Evolutionary conservation across 2,113 vertebrate species (phyloP), one percentile per base, ranked within the genome.

Genomic region (Fulica atra): DNA sequence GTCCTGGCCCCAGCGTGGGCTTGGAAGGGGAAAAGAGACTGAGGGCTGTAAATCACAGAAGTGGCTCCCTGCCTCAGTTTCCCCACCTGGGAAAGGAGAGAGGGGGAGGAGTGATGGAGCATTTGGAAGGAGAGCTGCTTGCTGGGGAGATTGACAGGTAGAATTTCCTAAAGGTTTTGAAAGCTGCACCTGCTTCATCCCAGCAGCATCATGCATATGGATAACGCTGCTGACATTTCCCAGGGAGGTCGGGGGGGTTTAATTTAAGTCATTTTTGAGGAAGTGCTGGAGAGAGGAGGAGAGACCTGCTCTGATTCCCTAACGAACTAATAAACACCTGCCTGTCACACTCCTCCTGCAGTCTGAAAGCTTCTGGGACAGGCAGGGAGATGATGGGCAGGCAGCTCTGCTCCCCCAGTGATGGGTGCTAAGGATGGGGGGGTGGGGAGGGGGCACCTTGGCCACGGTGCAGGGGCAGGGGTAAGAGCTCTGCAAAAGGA

Each of bases 401-500:
- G 19, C 7, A 46, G 57, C 35, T n/a, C 60, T 4, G 50, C 7
- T 2, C 21, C 5, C 59, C 46, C 5, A 1, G 35, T 0, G 16
- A 9, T 6, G n/a, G 76, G 28, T 0, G 7, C 81, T 4, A 53
- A 14, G 85, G 15, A 14, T 0, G 10, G 68, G 44, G 42, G 42
- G 15, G 44, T 33, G 29, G 10, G 68, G 44, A 16, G 42, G 15
- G 44, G 36, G 29, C 29, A 3, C 13, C 65, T 26, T 36, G 4
- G 2, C 33, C 7, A 5, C 1, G 12, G 76, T n/a, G n/a, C n/a
- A n/a, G n/a, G n/a, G 16, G 79, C 24, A 26, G 68, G 40, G 26
- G 29, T 28, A 20, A 56, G 86, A 73, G 63, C 76, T 73, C 85
- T 57, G 61, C 11, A 50, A 95, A 93, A 93, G 86, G 92, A 97